A percentile compares a stretch with the other conserved stretches of the same genome.
Evolutionary conservation across 2,888 invertebrate genomes (phyloP).

Genomic region (Agonopterix subpropinquella): DNA sequence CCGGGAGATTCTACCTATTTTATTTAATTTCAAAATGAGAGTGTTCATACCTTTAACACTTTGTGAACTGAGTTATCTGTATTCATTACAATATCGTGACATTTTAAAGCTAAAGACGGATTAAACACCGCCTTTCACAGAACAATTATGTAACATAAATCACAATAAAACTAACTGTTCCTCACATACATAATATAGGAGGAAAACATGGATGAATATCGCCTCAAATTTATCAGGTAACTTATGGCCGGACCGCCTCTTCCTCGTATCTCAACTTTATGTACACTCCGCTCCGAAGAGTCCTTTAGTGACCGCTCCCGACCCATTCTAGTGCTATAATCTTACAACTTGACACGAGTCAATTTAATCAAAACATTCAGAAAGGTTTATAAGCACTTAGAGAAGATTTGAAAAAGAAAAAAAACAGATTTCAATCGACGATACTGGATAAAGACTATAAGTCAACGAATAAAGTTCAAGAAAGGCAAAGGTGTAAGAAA

Average conservation of each 20-base stretch:
- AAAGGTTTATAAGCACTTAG: conserved; percentile 2
- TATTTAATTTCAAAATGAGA: conserved; percentile 67
- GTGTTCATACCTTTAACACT: conserved; percentile 33
- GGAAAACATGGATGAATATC: conserved; percentile 10
- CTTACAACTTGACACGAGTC: conserved; percentile 5
- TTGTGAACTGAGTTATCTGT: background rate
- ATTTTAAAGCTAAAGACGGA: background rate
- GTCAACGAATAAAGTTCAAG: background rate
- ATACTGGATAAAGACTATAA: background rate
- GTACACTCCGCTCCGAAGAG: conserved; percentile 11
- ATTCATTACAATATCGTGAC: background rate
- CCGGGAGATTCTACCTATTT: conserved; percentile 61
- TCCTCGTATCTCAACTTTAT: conserved; percentile 14
- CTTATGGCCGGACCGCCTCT: conserved; percentile 13
- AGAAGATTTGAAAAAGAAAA: background rate
- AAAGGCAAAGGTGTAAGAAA: background rate
- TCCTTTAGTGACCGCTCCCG: conserved; percentile 11
- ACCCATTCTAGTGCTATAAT: conserved; percentile 9
- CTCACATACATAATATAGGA: conserved; percentile 11
- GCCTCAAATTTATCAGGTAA: conserved; percentile 15
- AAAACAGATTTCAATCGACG: background rate
- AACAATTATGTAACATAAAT: background rate
- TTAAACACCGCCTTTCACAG: too few species aligned
- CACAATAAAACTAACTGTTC: conserved; percentile 5
- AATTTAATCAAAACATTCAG: conserved; percentile 8